Percentiles rank a stretch among this genome's conserved stretches.
Conservation (phyloP, 2,888 invertebrate species). For the Drosophila anomalata region DNA sequence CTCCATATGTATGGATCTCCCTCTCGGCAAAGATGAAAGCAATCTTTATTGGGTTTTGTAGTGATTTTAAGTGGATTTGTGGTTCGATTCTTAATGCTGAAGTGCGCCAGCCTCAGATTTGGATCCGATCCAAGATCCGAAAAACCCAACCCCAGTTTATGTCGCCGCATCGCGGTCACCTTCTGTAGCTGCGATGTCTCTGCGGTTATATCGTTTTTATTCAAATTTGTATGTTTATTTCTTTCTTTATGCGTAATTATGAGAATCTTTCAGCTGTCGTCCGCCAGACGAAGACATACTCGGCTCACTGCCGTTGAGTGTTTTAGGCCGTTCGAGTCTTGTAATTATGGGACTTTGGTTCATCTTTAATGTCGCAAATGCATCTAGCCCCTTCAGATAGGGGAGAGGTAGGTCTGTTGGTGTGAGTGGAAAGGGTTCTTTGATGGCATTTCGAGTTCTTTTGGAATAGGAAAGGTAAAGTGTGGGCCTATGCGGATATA, state of each 20-base stretch:
- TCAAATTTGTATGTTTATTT: constrained; percentile 80
- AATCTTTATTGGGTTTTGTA: constrained; percentile 79
- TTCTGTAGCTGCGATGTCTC: constrained; percentile 49
- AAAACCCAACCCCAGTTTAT: constrained; percentile 19
- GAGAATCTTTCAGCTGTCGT: constrained; percentile 58
- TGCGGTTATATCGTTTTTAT: constrained; percentile 72
- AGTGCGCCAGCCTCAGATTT: constrained; percentile 71
- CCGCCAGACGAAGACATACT: constrained; percentile 51
- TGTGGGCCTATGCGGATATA: not conserved
- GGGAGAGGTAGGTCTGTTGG: not conserved
- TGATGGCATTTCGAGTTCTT: constrained; percentile 15
- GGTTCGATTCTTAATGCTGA: constrained; percentile 80
- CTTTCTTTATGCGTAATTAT: constrained; percentile 73
- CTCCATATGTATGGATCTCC: constrained; percentile 21
- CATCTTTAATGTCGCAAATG: constrained; percentile 42
- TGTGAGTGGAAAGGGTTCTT: constrained; percentile 7
- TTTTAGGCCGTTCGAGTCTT: constrained; percentile 63
- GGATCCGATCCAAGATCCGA: constrained; percentile 18
- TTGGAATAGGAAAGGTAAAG: not conserved
- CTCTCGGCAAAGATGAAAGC: constrained; percentile 72
- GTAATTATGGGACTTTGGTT: constrained; percentile 64
- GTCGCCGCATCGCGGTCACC: not conserved
- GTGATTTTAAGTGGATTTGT: constrained; percentile 82
- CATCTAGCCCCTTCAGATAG: constrained; percentile 11
- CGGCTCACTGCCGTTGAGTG: constrained; percentile 57